Base-by-base conservation (phyloP, 1,140 invertebrate species). In the Schlechtendalia chinensis region DNA sequence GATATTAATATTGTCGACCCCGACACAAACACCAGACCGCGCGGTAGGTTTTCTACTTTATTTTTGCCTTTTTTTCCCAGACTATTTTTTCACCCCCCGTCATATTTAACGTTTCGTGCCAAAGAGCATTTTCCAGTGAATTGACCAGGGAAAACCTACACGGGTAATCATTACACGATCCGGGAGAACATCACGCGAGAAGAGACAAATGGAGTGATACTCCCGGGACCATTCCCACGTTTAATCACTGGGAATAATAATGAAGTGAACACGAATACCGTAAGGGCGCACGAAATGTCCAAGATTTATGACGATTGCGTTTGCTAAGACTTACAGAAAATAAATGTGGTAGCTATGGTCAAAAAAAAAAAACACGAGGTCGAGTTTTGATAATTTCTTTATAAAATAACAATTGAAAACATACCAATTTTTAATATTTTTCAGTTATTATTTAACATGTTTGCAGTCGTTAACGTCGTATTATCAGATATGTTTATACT, bases 231-330 rank as follows among this genome's bases (percentile, higher is more conserved):
- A 29, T 79, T 63, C 58, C 58, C 75, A 79, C 75, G 39, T 79
- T 79, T 79, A 79, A 79, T 79, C 75, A 79, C 22, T 47, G 45
- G 39, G 22, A 79, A 79, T 63, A 79, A 61, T 79, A 77, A 79
- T 50, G 29, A 79, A 61, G 32, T 50, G 17, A 79, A 61, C 58
- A 63, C 58, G 58, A 79, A 61, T n/a, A 50, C 74, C 16, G 22
- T 17, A 22, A 10, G 22, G 22, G 19, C 75, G 39, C 75, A 69
- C 67, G 67, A 22, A 69, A 69, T 69, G 22, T 6, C 0, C 29
- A 50, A 69, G 67, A 69, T 69, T 69, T 69, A 69, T 69, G 45
- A 50, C 19, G 45, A 24, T 2, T 8, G n/a, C 50, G 22, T 69
- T 27, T 10, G 22, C 22, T 27, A 50, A 39, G n/a, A 67, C 5